Conservation (phyloP, 2,888 invertebrate genomes). For the Physocephala rufipes region DNA sequence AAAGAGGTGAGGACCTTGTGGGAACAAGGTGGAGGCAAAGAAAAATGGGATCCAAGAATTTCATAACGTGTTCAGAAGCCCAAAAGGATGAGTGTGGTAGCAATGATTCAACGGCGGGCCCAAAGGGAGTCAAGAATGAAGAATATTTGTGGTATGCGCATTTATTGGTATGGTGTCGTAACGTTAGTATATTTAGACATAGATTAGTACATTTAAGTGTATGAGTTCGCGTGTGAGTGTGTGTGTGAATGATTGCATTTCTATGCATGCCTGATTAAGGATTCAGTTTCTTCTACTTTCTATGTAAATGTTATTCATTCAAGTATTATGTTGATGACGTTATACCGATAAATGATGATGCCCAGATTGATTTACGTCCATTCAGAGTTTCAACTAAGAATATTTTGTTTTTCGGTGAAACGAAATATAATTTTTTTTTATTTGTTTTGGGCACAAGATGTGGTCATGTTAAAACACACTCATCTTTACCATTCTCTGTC, state of each 20-base stretch:
- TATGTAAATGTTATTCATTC: too few relatives aligned
- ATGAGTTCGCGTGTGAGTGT: background rate
- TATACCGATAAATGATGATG: constrained; percentile 26
- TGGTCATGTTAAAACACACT: too few relatives aligned
- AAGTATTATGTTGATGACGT: background rate
- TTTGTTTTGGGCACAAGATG: too few relatives aligned
- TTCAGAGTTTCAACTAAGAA: constrained; percentile 58
- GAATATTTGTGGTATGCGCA: too few relatives aligned
- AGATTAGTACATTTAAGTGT: background rate
- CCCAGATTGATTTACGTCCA: constrained; percentile 65
- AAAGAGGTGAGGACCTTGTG: too few relatives aligned
- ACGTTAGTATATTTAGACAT: background rate
- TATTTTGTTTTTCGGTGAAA: constrained; percentile 4
- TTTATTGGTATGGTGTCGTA: too few relatives aligned
- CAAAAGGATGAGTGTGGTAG: background rate
- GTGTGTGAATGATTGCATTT: background rate
- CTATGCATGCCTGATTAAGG: too few relatives aligned
- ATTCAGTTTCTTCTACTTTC: too few relatives aligned
- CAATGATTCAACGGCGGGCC: background rate
- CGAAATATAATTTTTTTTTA: background rate
- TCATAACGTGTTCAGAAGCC: background rate
- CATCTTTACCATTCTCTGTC: too few relatives aligned
- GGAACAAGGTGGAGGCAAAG: too few relatives aligned
- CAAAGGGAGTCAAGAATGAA: constrained; percentile 22
- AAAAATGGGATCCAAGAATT: too few relatives aligned